These are phyloP conservation scores for Hozukius guyotensis DNA, from an alignment of 2,797 vertebrate genomes.

Conservation along the genomic window DNA sequence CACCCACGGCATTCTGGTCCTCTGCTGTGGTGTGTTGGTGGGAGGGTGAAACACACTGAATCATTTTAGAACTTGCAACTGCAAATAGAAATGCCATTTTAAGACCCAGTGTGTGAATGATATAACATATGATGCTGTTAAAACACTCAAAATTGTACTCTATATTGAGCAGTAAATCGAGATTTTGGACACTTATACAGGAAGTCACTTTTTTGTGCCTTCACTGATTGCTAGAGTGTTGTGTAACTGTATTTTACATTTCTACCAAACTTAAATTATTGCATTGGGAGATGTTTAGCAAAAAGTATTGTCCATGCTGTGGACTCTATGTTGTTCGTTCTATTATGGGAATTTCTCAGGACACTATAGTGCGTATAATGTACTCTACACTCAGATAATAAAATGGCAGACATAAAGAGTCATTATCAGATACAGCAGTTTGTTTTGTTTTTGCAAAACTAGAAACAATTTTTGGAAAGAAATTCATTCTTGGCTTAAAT, in stretches of 20 bases:
- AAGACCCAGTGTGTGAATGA: constrained; percentile 3
- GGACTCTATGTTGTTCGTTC: background rate
- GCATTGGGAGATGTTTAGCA: background rate
- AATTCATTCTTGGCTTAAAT: background rate
- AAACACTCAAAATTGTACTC: background rate
- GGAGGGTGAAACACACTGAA: constrained; percentile 29
- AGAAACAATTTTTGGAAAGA: background rate
- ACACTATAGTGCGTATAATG: background rate
- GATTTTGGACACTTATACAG: background rate
- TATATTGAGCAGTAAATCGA: background rate
- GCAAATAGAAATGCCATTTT: constrained; percentile 31
- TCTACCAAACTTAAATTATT: background rate
- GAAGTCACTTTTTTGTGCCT: background rate
- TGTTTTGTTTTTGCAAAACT: background rate
- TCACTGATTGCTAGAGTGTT: background rate
- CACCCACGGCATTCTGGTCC: constrained; percentile 26
- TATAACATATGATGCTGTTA: background rate
- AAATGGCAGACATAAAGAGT: background rate
- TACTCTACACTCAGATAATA: background rate
- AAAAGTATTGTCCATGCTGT: background rate
- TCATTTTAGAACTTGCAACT: constrained; percentile 16
- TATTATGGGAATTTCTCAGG: background rate
- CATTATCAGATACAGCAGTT: background rate
- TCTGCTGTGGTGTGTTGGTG: constrained; percentile 4
- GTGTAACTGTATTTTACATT: background rate